Evolutionary conservation across 2,113 vertebrate genomes (phyloP).

Genomic region (Ramphastos sulfuratus): DNA sequence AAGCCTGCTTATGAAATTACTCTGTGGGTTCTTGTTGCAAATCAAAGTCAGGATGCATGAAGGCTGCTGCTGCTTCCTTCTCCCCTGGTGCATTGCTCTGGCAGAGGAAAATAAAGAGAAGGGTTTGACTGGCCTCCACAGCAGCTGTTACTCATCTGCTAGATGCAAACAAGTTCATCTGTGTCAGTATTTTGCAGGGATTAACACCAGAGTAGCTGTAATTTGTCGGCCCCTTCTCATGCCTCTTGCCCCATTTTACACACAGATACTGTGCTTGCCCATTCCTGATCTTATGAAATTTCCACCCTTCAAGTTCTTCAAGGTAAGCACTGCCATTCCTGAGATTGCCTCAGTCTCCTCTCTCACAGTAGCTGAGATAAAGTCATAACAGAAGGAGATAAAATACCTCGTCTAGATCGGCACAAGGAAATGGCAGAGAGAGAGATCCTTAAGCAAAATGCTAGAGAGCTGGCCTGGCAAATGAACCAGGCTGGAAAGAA

Average conservation of each 20-base stretch:
- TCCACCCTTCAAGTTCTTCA: constrained; percentile 33
- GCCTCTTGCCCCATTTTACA: background rate
- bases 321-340: constrained; percentile 34
- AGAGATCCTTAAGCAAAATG: background rate
- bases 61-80: background rate
- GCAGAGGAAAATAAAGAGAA: background rate
- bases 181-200: background rate
- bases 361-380: constrained; percentile 11
- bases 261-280: background rate
- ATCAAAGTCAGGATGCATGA: background rate
- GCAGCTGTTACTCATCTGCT: background rate
- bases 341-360: constrained; percentile 40
- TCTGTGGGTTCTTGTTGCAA: background rate
- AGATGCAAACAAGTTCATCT: background rate
- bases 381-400: constrained; percentile 36
- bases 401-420: background rate
- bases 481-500: background rate
- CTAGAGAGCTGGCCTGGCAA: background rate
- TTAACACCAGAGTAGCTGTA: background rate
- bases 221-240: constrained; percentile 6
- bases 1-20: constrained; percentile 44
- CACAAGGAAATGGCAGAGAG: background rate
- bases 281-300: constrained; percentile 41
- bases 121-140: background rate
- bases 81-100: background rate